Evolutionary conservation across 2,113 vertebrate genomes (phyloP), one percentile per base, ranked within the genome.

Genomic region (Rhea americana): DNA sequence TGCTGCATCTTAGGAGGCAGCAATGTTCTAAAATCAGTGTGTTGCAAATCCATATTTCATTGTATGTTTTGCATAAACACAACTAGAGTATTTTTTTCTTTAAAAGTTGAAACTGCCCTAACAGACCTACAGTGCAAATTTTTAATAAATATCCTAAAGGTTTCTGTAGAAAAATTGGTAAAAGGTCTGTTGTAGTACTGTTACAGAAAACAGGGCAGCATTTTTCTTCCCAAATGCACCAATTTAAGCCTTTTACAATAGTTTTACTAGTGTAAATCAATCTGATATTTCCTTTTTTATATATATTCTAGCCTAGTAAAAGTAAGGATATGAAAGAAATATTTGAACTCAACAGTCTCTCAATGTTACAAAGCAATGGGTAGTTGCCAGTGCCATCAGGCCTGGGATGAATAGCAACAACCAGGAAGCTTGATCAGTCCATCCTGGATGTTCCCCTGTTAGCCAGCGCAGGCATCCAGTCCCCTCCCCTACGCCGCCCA

Each of bases 381-480:
- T 65, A 43, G 24, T 71, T 71, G 55, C 35, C 20, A 22, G 0
- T 37, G 63, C 48, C 62, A 11, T 85, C 81, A 59, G 41, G 10
- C 17, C 41, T 73, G 73, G 59, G 18, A 35, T 0, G 1, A 35
- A 0, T 12, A 59, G 6, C 37, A 24, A 1, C 9, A 7, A 59
- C 8, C 12, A 45, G 30, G 58, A 9, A 75, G 14, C 24, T 75
- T 35, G 37, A 51, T 75, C 35, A 7, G 1, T 70, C 65, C 37
- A 13, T 43, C 32, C 3, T 6, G 13, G 16, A 21, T 59, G 39
- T 21, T 76, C 51, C 63, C 81, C 26, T 73, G 26, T 55, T 73
- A 26, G 3, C 13, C 48, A 24, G 48, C 22, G 43, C 68, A 28
- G 59, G 43, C 28, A 28, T 14, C 22, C 22, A 20, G 8, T 47